Conservation (phyloP, 2,888 invertebrate genomes). For the Tortrix viridana region DNA sequence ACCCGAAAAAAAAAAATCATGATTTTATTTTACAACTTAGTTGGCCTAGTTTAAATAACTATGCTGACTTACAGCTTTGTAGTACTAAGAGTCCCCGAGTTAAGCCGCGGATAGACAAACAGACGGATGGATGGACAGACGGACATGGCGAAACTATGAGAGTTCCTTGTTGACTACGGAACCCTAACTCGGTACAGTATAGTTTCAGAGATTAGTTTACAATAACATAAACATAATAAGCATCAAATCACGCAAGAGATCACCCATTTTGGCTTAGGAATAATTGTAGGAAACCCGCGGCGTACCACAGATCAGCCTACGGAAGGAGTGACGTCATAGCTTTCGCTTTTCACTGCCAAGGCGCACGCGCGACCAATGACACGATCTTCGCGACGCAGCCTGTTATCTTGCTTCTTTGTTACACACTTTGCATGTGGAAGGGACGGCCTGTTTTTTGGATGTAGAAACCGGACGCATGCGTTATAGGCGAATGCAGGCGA, state of each 20-base stretch:
- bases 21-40: too few species aligned
- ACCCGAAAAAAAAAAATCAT: too few species aligned
- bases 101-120: too few species aligned
- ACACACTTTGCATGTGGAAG: neutral
- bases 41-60: too few species aligned
- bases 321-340: constrained; percentile 56
- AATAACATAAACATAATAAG: constrained; percentile 3
- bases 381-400: constrained; percentile 32
- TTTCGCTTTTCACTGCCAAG: constrained; percentile 83
- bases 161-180: too few species aligned
- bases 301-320: constrained; percentile 29
- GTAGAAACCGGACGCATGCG: neutral
- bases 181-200: too few species aligned
- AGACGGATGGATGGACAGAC: too few species aligned
- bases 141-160: too few species aligned
- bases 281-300: constrained; percentile 27
- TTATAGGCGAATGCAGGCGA: neutral
- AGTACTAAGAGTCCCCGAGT: too few species aligned
- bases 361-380: constrained; percentile 49
- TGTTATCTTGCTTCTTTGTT: neutral
- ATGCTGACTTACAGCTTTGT: too few species aligned
- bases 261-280: constrained; percentile 10
- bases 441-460: neutral
- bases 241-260: constrained; percentile 6
- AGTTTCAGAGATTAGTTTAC: too few species aligned